Conservation (phyloP, 2,797 vertebrate genomes). For the Thamnophis elegans region DNA sequence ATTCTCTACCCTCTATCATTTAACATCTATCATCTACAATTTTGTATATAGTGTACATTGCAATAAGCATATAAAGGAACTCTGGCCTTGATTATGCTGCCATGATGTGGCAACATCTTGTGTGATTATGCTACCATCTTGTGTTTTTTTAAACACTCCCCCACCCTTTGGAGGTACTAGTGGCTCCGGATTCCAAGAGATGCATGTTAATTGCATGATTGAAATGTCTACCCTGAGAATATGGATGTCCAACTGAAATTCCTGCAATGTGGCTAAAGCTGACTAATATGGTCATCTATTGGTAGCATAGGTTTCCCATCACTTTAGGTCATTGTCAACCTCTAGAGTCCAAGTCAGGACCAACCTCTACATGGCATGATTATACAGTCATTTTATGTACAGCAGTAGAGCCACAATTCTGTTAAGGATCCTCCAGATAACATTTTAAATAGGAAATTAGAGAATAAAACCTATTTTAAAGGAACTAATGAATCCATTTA, state of each 20-base stretch:
- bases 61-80: background rate
- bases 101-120: background rate
- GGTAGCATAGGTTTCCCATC: constrained; percentile 36
- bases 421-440: background rate
- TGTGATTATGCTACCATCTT: background rate
- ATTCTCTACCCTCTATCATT: no score
- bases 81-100: background rate
- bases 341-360: constrained; percentile 40
- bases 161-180: background rate
- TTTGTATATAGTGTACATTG: background rate
- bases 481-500: background rate
- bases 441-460: background rate
- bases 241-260: constrained; percentile 48
- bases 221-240: background rate
- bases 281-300: constrained; percentile 8
- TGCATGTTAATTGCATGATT: background rate
- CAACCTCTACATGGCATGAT: constrained; percentile 25
- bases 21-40: background rate
- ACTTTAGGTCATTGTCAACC: constrained; percentile 32
- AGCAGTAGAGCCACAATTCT: constrained; percentile 26
- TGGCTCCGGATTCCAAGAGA: background rate
- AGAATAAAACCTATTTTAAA: background rate
- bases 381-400: constrained; percentile 38
- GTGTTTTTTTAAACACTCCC: background rate
- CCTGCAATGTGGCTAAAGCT: constrained; percentile 45